Evolutionary conservation across 2,888 invertebrate genomes (phyloP), one percentile per base, ranked within the genome.

Genomic region (Nemotelus nigrinus): DNA sequence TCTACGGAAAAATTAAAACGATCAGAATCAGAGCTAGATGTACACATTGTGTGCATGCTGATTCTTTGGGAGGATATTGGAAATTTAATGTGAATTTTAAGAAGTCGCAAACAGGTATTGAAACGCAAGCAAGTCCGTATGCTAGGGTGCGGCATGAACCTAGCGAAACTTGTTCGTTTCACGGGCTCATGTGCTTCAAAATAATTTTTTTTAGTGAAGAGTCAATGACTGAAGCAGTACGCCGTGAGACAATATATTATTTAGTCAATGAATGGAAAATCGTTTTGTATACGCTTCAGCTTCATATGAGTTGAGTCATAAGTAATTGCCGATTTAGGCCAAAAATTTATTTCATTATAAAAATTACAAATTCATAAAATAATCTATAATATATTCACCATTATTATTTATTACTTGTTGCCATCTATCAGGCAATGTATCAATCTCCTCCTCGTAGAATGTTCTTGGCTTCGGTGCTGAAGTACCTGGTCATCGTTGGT

Each of bases 151-250:
- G 71, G 71, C 57, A 58, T 44, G 58, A 72, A 39, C 45, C 58
- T 58, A 72, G 58, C 71, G 58, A 72, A 58, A 72, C 71, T 72
- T 44, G 71, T 67, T 67, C 67, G 48, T 41, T 48, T 47, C 48
- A 3, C 7, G 7, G 67, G 6, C 67, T 2, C n/a, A 67, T 25
- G 25, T 57, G 10, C 57, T 2, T 47, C 48, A 48, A 67, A 39
- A 25, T 67, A 50, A 67, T 48, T 67, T 25, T 25, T 25, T 47
- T 39, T 48, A 48, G n/a, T 8, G 25, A 25, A 67, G 50, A 67
- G 48, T 67, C 67, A 48, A 48, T 25, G 48, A 48, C 48, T 67
- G 44, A 45, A n/a, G 7, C 8, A 41, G 3, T 47, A 10, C 4
- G 47, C 47, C 25, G 39, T 48, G 44, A 67, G 47, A 25, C 39